A percentile compares a stretch with the other conserved stretches of the same genome.
Conservation (phyloP, 2,797 vertebrate species). For the Myotis myotis region DNA sequence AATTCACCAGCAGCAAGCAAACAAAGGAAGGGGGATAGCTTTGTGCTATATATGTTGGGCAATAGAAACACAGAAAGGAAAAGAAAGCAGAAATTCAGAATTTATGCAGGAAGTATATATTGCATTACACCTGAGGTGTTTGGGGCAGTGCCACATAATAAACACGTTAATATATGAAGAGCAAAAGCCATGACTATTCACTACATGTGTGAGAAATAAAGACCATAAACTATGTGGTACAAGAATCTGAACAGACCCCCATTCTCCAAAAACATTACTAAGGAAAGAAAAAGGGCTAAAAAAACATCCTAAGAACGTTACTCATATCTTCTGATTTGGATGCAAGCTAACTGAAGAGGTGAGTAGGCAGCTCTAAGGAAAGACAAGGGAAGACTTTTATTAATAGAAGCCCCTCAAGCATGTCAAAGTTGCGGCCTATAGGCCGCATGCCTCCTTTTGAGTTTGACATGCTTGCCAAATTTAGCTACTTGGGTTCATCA, state of each 20-base stretch:
- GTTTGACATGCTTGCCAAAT: neutral
- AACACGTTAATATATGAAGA: neutral
- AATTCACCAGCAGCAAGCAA: neutral
- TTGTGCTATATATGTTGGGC: neutral
- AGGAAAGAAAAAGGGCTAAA: neutral
- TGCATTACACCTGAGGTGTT: neutral
- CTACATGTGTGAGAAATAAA: neutral
- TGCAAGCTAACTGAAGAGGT: neutral
- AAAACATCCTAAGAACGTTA: neutral
- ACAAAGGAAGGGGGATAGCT: neutral
- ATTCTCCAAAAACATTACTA: neutral
- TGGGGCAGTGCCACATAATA: neutral
- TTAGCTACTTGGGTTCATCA: neutral
- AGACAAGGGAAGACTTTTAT: neutral
- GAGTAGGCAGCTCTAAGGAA: neutral
- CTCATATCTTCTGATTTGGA: neutral
- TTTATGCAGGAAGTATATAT: neutral
- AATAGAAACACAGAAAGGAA: neutral
- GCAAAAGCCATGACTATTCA: neutral
- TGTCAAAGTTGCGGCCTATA: accelerated
- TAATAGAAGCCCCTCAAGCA: neutral
- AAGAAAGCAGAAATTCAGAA: neutral
- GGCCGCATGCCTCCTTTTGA: too few species aligned
- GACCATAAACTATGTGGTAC: neutral
- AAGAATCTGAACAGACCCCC: neutral